A percentile compares a stretch with the other conserved stretches of the same genome.
phyloP scores from a whole-genome alignment of 2,888 invertebrate genomes.

The Dioctria rufipes region DNA sequence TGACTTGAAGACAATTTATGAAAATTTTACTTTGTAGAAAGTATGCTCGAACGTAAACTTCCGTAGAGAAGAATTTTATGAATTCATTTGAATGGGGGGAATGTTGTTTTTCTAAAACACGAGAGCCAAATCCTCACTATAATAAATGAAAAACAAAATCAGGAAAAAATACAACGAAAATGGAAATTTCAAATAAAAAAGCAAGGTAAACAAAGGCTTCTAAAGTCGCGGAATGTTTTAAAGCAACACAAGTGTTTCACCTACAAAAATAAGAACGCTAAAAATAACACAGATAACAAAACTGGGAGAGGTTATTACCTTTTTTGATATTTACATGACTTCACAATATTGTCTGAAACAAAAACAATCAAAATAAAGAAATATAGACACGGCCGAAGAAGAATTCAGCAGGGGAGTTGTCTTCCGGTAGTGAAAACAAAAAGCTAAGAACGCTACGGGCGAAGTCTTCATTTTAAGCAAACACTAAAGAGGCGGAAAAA shows the following conservation, averaged over 20 bases:
- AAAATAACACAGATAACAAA: background rate
- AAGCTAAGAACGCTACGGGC: background rate
- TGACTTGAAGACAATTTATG: no score
- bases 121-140: background rate
- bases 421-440: constrained; percentile 4
- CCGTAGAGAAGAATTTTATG: background rate
- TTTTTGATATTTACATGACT: constrained; percentile 18
- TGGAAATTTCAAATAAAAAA: background rate
- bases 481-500: constrained; percentile 36
- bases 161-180: background rate
- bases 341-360: background rate
- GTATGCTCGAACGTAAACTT: background rate
- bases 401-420: background rate
- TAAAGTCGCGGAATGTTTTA: background rate
- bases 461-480: constrained; percentile 9
- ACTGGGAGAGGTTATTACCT: background rate
- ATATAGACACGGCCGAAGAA: background rate
- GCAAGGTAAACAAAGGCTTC: background rate
- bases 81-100: background rate
- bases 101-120: constrained; percentile 7
- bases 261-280: constrained; percentile 24
- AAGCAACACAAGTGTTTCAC: constrained; percentile 8
- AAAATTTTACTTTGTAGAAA: background rate
- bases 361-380: background rate
- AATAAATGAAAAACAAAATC: constrained; percentile 1